Conservation (phyloP, 2,113 vertebrate species). For the Leptobrachium ailaonicum region DNA sequence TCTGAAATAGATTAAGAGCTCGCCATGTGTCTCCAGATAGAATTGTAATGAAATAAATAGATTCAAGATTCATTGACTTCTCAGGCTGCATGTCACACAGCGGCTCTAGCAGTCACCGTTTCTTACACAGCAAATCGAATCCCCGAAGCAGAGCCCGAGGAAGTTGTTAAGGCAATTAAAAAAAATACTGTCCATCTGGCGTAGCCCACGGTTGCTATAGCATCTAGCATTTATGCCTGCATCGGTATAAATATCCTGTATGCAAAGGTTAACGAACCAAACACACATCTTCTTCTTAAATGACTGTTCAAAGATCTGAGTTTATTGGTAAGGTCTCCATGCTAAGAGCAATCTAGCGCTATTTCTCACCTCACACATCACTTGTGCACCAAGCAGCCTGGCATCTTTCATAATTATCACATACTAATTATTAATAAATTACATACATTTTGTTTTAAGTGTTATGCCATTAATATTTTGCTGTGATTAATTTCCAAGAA, state of each 20-base stretch:
- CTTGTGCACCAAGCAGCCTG: too few species aligned
- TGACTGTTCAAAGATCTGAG: too few species aligned
- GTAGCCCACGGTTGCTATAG: conserved; percentile 79
- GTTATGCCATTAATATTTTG: too few species aligned
- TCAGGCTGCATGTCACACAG: conserved; percentile 25
- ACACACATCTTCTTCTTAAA: neutral
- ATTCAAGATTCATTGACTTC: conserved; percentile 56
- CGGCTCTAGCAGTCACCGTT: conserved; percentile 64
- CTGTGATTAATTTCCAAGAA: too few species aligned
- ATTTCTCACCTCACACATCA: too few species aligned
- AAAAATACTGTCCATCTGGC: conserved; percentile 69
- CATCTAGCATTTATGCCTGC: conserved; percentile 71
- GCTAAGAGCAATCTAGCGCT: too few species aligned
- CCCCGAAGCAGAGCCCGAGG: conserved; percentile 66
- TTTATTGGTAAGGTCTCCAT: too few species aligned
- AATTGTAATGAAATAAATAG: conserved; percentile 58
- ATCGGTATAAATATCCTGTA: conserved; percentile 79
- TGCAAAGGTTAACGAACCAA: conserved; percentile 56
- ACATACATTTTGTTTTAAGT: too few species aligned
- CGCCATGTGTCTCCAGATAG: conserved; percentile 59
- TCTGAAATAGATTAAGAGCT: conserved; percentile 52
- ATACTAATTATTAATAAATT: too few species aligned
- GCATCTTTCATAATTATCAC: too few species aligned
- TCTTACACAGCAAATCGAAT: conserved; percentile 68
- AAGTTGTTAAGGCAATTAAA: conserved; percentile 82